Conservation (phyloP, 2,888 invertebrate genomes). For the Parapristionchus giblindavisi region DNA sequence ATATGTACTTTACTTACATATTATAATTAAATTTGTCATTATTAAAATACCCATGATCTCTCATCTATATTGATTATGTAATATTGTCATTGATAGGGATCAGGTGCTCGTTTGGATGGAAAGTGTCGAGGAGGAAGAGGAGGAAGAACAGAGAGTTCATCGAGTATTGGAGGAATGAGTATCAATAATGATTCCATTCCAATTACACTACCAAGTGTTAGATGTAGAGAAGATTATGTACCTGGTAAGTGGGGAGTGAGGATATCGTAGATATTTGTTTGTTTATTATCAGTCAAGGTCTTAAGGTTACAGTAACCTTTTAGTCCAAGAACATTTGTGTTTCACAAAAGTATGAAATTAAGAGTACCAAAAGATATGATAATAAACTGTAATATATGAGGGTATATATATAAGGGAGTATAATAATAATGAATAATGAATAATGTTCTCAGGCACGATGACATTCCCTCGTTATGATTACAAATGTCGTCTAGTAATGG, state of each 20-base stretch:
- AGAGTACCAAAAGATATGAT: no score
- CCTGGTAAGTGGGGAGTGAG: constrained; percentile 37
- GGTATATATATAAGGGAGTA: no score
- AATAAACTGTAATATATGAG: no score
- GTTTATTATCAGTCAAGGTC: no score
- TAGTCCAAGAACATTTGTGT: no score
- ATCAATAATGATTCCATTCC: no score
- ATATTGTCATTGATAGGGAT: constrained; percentile 47
- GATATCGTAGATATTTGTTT: no score
- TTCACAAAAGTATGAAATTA: no score
- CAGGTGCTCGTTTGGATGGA: constrained; percentile 63
- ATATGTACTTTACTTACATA: no score
- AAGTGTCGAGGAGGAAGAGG: constrained; percentile 43
- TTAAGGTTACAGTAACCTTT: no score
- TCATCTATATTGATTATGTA: background rate
- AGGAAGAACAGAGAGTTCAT: constrained; percentile 32
- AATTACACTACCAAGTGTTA: constrained; percentile 1
- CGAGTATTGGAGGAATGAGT: constrained; percentile 24
- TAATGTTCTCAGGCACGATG: constrained; percentile 42
- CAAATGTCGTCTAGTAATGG: constrained; percentile 58
- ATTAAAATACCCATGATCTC: no score
- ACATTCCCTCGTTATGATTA: constrained; percentile 66
- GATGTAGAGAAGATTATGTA: constrained; percentile 32
- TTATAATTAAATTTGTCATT: no score
- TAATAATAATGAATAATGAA: background rate